A percentile compares a stretch with the other conserved stretches of the same genome.
Evolutionary conservation across 2,113 vertebrate genomes (phyloP).

Genomic region (Orycteropus afer): DNA sequence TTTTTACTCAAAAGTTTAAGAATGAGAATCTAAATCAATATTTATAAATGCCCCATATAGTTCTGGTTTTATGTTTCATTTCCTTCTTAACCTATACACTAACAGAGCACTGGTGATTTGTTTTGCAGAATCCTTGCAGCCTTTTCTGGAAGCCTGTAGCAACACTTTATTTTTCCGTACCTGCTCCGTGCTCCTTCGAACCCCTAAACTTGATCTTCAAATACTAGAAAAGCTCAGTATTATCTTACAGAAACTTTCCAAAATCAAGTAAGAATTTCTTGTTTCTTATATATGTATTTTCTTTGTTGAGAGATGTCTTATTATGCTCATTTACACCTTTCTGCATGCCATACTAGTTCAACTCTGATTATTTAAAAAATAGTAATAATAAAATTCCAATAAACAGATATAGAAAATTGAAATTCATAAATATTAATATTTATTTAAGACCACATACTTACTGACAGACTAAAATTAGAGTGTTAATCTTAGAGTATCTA

Average conservation of each 20-base stretch:
- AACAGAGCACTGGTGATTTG: background rate
- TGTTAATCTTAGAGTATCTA: background rate
- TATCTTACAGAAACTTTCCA: slow-evolving; percentile 95
- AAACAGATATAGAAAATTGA: background rate
- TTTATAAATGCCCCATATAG: background rate
- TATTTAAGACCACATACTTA: background rate
- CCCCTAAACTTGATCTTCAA: slow-evolving; percentile 87
- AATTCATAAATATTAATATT: background rate
- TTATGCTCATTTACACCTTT: background rate
- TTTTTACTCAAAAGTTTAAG: background rate
- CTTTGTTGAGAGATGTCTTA: background rate
- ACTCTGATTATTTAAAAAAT: background rate
- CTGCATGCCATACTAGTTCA: background rate
- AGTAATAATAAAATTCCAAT: background rate
- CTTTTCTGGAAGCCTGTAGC: slow-evolving; percentile 92
- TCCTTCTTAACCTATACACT: background rate
- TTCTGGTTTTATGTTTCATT: slow-evolving; percentile 15
- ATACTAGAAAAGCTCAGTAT: slow-evolving; percentile 92
- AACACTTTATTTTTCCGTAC: slow-evolving; percentile 90
- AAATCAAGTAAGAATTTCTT: slow-evolving; percentile 89
- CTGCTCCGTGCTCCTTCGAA: slow-evolving; percentile 89
- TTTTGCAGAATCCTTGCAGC: slow-evolving; percentile 84
- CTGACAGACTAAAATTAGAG: background rate
- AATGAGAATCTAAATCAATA: background rate
- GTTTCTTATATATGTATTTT: background rate